Percentiles rank a stretch among this genome's conserved stretches.
These are phyloP conservation scores for Anhinga rufa DNA, from an alignment of 2,113 vertebrate species.

Conservation along the genomic window DNA sequence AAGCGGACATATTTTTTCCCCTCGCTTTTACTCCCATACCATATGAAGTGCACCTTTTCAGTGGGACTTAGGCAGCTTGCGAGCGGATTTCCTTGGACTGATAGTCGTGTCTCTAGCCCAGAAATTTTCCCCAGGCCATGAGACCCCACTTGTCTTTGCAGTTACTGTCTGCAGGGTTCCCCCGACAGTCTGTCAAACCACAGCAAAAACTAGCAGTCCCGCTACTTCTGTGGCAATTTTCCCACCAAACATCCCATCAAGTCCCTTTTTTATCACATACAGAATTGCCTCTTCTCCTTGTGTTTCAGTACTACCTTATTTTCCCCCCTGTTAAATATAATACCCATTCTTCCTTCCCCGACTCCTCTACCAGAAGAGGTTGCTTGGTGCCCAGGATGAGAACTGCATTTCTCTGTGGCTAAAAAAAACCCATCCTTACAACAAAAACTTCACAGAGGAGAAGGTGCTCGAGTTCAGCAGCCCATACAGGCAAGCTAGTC, in stretches of 20 bases:
- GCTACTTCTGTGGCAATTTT: neutral
- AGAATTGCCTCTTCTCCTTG: neutral
- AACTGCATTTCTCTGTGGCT: neutral
- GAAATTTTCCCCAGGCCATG: neutral
- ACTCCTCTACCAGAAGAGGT: neutral
- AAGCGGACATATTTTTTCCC: neutral
- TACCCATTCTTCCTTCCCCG: neutral
- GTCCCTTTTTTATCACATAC: neutral
- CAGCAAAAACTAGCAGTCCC: neutral
- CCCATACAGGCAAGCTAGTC: neutral
- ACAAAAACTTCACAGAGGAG: constrained; percentile 15
- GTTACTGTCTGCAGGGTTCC: neutral
- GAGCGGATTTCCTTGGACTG: neutral
- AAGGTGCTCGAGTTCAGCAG: constrained; percentile 9
- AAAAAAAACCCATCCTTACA: neutral
- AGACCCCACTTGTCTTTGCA: neutral
- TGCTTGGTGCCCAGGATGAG: neutral
- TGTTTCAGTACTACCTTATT: neutral
- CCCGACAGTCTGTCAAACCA: neutral
- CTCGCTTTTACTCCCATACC: neutral
- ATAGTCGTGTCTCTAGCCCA: neutral
- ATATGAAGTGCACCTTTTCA: neutral
- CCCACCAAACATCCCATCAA: neutral
- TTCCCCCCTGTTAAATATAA: neutral
- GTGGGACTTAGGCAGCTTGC: neutral